These are phyloP conservation scores for Psittacula derbiana DNA, from an alignment of 2,797 vertebrate species.

Conservation along the genomic window DNA sequence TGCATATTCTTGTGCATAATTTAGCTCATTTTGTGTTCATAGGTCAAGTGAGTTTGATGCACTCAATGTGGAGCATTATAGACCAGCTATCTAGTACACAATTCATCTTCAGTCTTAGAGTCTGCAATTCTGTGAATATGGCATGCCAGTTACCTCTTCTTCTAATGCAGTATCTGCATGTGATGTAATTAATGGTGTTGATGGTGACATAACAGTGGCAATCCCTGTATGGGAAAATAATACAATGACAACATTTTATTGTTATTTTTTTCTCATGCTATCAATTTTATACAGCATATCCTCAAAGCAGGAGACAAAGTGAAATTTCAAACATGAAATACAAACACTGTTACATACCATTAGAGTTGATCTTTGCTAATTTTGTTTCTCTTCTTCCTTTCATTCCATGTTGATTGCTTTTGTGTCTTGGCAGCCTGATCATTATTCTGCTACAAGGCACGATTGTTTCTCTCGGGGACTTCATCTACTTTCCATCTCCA, in stretches of 20 bases:
- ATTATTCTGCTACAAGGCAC: conserved; percentile 85
- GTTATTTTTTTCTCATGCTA: not conserved
- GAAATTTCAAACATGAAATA: conserved; percentile 1
- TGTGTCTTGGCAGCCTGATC: conserved; percentile 63
- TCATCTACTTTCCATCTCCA: conserved; percentile 53
- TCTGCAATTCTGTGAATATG: not conserved
- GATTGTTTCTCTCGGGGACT: conserved; percentile 73
- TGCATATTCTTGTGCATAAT: not conserved
- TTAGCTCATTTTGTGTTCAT: not conserved
- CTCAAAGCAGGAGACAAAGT: not conserved
- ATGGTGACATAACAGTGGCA: not conserved
- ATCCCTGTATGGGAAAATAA: not conserved
- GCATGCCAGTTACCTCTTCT: not conserved
- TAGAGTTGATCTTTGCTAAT: not conserved
- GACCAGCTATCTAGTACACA: not conserved
- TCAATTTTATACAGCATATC: not conserved
- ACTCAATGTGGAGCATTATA: not conserved
- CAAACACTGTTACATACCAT: not conserved
- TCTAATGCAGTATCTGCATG: not conserved
- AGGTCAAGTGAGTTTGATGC: not conserved
- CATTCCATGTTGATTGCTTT: conserved; percentile 50
- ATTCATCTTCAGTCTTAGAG: not conserved
- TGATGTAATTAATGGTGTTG: not conserved
- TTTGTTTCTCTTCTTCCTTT: conserved; percentile 35
- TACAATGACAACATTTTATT: not conserved